phyloP scores from a whole-genome alignment of 2,888 invertebrate genomes.

The Nemapogon koenigi region DNA sequence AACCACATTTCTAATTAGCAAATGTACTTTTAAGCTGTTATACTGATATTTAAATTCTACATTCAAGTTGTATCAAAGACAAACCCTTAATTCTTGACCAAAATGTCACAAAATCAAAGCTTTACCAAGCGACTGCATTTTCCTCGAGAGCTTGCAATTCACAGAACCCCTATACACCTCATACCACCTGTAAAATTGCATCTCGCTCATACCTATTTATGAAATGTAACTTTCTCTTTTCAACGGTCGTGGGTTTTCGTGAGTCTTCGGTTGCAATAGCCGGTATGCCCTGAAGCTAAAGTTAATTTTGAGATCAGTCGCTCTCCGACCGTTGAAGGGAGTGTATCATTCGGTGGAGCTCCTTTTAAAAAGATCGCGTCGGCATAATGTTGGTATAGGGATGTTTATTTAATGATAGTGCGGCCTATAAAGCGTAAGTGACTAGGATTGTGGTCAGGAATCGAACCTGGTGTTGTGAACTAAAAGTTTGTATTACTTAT shows the following conservation, averaged over 20 bases:
- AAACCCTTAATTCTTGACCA: too few relatives aligned
- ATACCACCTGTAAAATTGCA: slow-evolving; percentile 19
- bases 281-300: slow-evolving; percentile 62
- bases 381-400: slow-evolving; percentile 43
- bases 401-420: slow-evolving; percentile 56
- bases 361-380: slow-evolving; percentile 29
- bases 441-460: slow-evolving; percentile 41
- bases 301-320: slow-evolving; percentile 55
- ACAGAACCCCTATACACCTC: slow-evolving; percentile 27
- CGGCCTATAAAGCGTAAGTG: slow-evolving; percentile 34
- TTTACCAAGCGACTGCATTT: slow-evolving; percentile 51
- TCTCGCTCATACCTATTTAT: slow-evolving; percentile 32
- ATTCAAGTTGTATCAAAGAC: too few relatives aligned
- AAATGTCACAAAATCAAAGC: too few relatives aligned
- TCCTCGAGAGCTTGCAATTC: slow-evolving; percentile 25
- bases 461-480: slow-evolving; percentile 21
- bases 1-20: too few relatives aligned
- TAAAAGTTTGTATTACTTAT: slow-evolving; percentile 17
- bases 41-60: too few relatives aligned
- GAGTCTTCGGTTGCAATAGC: slow-evolving; percentile 58
- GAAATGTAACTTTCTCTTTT: slow-evolving; percentile 44
- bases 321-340: slow-evolving; percentile 43
- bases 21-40: too few relatives aligned
- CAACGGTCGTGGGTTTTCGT: slow-evolving; percentile 58
- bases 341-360: slow-evolving; percentile 23